These are phyloP conservation scores for Dyspetes luteomarginatus DNA, from an alignment of 2,888 invertebrate species.

Conservation along the genomic window DNA sequence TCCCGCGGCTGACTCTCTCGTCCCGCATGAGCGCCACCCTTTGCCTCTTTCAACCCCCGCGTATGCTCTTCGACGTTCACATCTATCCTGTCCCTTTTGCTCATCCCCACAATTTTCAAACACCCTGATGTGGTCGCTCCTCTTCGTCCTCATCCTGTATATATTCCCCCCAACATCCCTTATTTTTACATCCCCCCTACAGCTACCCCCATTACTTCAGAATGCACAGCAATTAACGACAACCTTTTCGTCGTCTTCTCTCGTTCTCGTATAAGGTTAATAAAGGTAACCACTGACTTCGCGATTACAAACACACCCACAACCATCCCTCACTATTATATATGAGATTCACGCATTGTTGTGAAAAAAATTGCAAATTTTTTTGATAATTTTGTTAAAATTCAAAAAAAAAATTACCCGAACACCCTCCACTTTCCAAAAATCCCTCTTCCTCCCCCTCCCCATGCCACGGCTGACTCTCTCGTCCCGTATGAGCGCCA, in stretches of 20 bases:
- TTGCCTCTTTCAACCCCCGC: slow-evolving; percentile 43
- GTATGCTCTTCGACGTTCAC: neutral
- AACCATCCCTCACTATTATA: neutral
- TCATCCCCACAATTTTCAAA: slow-evolving; percentile 5
- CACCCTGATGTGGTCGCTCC: slow-evolving; percentile 1
- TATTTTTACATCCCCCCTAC: neutral
- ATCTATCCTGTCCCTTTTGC: slow-evolving; percentile 6
- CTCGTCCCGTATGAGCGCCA: too few species aligned
- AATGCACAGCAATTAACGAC: neutral
- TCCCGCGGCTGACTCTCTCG: slow-evolving; percentile 54
- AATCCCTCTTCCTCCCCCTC: too few species aligned
- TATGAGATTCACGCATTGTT: neutral
- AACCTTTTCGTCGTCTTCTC: neutral
- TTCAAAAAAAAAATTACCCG: too few species aligned
- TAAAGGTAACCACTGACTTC: neutral
- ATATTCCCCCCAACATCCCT: neutral
- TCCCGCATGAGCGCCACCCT: slow-evolving; percentile 54
- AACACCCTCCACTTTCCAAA: too few species aligned
- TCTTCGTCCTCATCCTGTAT: slow-evolving; percentile 23
- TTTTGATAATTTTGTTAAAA: too few species aligned
- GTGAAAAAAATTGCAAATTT: too few species aligned
- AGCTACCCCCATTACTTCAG: neutral
- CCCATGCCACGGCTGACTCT: too few species aligned
- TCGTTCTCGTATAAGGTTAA: neutral
- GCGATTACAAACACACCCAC: neutral